Evolutionary conservation across 2,888 invertebrate genomes (phyloP), one percentile per base, ranked within the genome.

Genomic region (Mimumesa dahlbomi): DNA sequence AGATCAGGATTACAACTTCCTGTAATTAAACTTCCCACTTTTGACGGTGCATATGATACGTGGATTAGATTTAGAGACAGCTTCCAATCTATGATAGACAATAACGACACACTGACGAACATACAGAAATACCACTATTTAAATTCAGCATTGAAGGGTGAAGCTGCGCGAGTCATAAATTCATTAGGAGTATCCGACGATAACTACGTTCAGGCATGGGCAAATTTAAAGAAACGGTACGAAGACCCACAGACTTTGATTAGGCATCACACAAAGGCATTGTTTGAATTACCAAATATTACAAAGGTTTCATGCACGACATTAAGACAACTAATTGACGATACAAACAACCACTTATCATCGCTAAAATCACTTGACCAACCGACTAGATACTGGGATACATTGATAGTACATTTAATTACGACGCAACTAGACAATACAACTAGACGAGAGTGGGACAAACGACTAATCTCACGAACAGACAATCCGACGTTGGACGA

Each of bases 31-130:
- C 19, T 48, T 9, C 36, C 46, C 9, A 6, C 2, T 0, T 54
- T 43, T 13, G 43, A 43, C 19, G 54, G 31, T 2, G 2, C 18
- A 11, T 9, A 13, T 18, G 13, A 9, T 0, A 7, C 29, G 2
- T 54, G 31, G 54, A 31, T 56, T 9, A 9, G 13, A 21, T 56
- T 56, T 3, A 21, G 54, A 0, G 45, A 54, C 16, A 54, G 31
- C 0, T 54, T 43, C 18, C 9, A 14, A n/a, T 54, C 54, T 2
- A 29, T 54, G n/a, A 43, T 54, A 1, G 29, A 54, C 2, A n/a
- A 42, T 1, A 13, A 18, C 29, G 13, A 13, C 0, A 5, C 1
- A 2, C 11, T 54, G 0, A 16, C 31, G 3, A 11, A 29, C 0
- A 54, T 54, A 7, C 36, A 46, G 5, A 11, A 13, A 0, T 57